Percentiles rank a stretch among this genome's conserved stretches.
phyloP scores from a whole-genome alignment of 2,113 vertebrate genomes.

The Motacilla alba region DNA sequence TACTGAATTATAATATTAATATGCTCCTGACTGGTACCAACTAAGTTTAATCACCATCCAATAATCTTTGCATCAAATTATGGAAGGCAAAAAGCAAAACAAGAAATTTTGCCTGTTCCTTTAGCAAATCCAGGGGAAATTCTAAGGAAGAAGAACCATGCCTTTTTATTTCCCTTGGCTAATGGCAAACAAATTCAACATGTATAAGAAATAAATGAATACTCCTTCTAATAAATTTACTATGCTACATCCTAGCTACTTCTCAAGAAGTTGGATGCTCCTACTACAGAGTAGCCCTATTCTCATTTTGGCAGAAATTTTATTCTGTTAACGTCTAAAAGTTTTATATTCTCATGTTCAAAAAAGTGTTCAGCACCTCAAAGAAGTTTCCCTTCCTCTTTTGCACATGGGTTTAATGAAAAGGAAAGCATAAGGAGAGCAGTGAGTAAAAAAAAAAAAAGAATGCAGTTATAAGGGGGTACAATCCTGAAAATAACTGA shows the following conservation, averaged over 20 bases:
- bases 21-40: not conserved
- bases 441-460: not conserved
- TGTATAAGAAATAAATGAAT: not conserved
- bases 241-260: not conserved
- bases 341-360: not conserved
- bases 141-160: not conserved
- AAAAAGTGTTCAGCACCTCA: not conserved
- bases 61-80: not conserved
- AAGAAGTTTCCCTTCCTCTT: not conserved
- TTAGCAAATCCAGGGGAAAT: not conserved
- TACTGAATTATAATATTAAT: not conserved
- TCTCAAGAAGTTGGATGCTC: not conserved
- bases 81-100: not conserved
- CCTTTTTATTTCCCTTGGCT: not conserved
- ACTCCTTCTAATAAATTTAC: not conserved
- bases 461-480: not conserved
- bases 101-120: not conserved
- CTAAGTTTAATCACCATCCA: not conserved
- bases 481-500: not conserved
- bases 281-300: not conserved
- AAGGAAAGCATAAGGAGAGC: not conserved
- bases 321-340: not conserved
- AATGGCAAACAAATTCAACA: not conserved
- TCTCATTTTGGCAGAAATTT: not conserved
- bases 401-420: not conserved